These are phyloP conservation scores for Noctuana brunneofusca DNA, from an alignment of 2,888 invertebrate genomes.

Conservation along the genomic window DNA sequence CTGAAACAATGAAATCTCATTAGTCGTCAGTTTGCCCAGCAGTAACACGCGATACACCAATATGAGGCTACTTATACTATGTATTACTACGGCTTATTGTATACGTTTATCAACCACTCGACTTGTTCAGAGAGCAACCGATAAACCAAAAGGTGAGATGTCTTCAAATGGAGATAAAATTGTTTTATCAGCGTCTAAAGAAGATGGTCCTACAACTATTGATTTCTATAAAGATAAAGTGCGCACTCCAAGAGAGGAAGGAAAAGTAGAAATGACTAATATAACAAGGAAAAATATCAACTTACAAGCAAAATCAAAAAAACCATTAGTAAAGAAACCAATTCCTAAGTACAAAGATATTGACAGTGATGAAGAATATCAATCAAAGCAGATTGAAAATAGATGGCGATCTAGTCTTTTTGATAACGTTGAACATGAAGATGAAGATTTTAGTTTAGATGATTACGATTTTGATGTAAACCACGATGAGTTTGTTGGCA, in stretches of 20 bases:
- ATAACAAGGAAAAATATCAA: conserved; percentile 1
- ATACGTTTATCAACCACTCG: conserved; percentile 20
- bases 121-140: conserved; percentile 26
- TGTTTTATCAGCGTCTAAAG: conserved; percentile 16
- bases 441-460: conserved; percentile 69
- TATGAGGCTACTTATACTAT: conserved; percentile 35
- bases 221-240: conserved; percentile 30
- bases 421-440: conserved; percentile 63
- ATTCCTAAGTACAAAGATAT: conserved; percentile 65
- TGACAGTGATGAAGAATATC: conserved; percentile 64
- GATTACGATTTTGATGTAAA: conserved; percentile 74
- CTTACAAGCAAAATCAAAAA: conserved; percentile 28
- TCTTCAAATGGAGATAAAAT: conserved; percentile 11
- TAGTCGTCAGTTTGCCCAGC: conserved; percentile 48
- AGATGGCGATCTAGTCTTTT: conserved; percentile 44
- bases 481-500: conserved; percentile 65
- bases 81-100: conserved; percentile 21
- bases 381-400: conserved; percentile 45
- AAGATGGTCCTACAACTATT: conserved; percentile 25
- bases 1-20: conserved; percentile 48
- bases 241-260: conserved; percentile 26
- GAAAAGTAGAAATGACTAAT: conserved; percentile 14
- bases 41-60: conserved; percentile 31
- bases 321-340: conserved; percentile 59
- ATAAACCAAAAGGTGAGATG: conserved; percentile 13